These are phyloP conservation scores for Merluccius polli DNA, from an alignment of 2,797 vertebrate genomes.

Conservation along the genomic window DNA sequence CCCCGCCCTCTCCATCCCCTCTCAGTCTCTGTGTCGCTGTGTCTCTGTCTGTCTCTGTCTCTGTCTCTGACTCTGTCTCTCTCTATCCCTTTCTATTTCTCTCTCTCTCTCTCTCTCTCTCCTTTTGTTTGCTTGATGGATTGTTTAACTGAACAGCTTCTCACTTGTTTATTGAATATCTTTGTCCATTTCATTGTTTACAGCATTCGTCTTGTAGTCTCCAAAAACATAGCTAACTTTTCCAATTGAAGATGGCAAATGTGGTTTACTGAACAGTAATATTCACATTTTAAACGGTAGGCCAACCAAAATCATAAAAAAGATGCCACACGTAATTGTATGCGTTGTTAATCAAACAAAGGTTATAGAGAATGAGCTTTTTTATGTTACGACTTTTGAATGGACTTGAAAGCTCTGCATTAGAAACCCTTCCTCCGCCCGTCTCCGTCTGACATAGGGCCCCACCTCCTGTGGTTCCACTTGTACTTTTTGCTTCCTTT, in stretches of 20 bases:
- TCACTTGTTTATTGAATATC: slow-evolving; percentile 18
- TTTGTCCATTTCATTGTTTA: slow-evolving; percentile 1
- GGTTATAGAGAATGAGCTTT: background rate
- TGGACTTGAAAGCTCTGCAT: background rate
- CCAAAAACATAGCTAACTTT: background rate
- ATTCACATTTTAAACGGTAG: background rate
- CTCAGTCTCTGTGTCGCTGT: background rate
- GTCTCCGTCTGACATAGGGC: background rate
- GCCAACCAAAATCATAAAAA: background rate
- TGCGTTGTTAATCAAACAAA: background rate
- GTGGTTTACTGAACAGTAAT: background rate
- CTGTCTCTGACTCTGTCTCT: background rate
- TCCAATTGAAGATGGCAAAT: slow-evolving; percentile 20
- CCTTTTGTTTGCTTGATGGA: slow-evolving; percentile 20
- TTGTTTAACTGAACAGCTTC: slow-evolving; percentile 34
- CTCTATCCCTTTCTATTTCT: background rate
- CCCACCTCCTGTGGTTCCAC: too few relatives aligned
- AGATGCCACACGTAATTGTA: background rate
- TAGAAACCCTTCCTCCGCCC: background rate
- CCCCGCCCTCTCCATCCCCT: background rate
- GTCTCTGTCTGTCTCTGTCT: background rate
- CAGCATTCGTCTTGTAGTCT: background rate
- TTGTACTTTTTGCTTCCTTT: background rate
- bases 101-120: background rate
- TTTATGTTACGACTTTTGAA: background rate